Conservation (phyloP, 2,888 invertebrate species). For the Scaptomyza cyrtandrae region DNA sequence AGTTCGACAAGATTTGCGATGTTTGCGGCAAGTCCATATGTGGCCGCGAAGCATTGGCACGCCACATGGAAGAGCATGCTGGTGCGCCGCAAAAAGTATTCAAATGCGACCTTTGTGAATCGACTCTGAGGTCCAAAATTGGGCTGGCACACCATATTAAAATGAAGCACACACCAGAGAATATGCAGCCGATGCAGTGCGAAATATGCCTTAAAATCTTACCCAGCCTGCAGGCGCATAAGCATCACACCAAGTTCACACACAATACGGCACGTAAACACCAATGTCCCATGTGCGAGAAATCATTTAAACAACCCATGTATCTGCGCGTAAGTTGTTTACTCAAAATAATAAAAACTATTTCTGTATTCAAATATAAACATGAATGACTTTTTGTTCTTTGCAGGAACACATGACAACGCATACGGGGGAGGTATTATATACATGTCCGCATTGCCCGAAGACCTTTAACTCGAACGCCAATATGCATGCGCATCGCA, state of each 20-base stretch:
- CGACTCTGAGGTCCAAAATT: constrained; percentile 75
- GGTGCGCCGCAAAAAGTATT: constrained; percentile 69
- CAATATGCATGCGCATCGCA: constrained; percentile 82
- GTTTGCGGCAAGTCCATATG: constrained; percentile 82
- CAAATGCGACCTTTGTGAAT: constrained; percentile 81
- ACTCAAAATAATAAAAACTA: background rate
- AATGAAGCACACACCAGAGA: constrained; percentile 77
- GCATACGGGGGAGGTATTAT: constrained; percentile 79
- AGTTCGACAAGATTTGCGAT: constrained; percentile 81
- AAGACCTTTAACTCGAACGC: constrained; percentile 82
- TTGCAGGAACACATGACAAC: constrained; percentile 82
- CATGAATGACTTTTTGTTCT: background rate
- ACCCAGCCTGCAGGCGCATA: constrained; percentile 75
- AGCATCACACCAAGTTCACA: constrained; percentile 79
- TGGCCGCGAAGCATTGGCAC: constrained; percentile 73
- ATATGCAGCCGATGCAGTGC: constrained; percentile 77
- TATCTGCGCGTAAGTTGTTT: constrained; percentile 64
- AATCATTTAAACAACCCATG: constrained; percentile 81
- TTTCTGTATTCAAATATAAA: too few species aligned
- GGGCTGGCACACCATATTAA: constrained; percentile 82
- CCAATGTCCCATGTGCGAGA: constrained; percentile 82
- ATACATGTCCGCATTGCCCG: constrained; percentile 80
- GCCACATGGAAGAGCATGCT: constrained; percentile 82
- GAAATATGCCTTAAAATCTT: constrained; percentile 78
- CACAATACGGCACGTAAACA: constrained; percentile 78